These are phyloP conservation scores for Triplophysa dalaica DNA, from an alignment of 2,113 vertebrate species.

Conservation along the genomic window DNA sequence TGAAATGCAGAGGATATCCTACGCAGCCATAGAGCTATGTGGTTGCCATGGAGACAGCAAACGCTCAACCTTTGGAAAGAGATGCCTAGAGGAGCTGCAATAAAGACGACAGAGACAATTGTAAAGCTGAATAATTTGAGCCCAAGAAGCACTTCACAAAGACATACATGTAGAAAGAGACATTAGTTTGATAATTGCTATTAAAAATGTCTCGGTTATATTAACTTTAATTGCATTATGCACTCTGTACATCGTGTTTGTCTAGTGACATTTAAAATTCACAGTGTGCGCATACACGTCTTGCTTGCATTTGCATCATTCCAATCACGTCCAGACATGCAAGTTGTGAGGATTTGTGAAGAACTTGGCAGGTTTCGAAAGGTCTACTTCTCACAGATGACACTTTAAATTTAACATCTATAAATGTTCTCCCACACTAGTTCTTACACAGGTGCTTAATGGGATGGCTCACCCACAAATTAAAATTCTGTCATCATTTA, in stretches of 20 bases:
- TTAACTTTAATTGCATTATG: not conserved
- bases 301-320: conserved; percentile 2
- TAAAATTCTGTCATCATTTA: too few relatives aligned
- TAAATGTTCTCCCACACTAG: too few relatives aligned
- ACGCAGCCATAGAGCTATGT: conserved; percentile 49
- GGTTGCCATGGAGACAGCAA: conserved; percentile 71
- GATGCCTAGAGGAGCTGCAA: conserved; percentile 34
- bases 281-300: conserved; percentile 16
- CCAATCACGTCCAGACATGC: conserved; percentile 17
- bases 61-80: conserved; percentile 37
- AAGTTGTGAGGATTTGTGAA: not conserved
- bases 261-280: not conserved
- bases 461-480: too few relatives aligned
- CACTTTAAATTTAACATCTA: too few relatives aligned
- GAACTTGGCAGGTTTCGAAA: not conserved
- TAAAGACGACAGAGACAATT: conserved; percentile 31
- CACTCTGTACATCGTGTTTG: not conserved
- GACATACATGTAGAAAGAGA: not conserved
- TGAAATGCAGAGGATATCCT: conserved; percentile 70
- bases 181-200: not conserved
- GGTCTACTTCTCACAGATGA: not conserved
- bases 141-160: not conserved
- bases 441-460: too few relatives aligned
- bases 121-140: conserved; percentile 6
- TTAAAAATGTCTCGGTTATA: not conserved